These are phyloP conservation scores for Gymnogyps californianus DNA, from an alignment of 2,113 vertebrate species.

Conservation along the genomic window DNA sequence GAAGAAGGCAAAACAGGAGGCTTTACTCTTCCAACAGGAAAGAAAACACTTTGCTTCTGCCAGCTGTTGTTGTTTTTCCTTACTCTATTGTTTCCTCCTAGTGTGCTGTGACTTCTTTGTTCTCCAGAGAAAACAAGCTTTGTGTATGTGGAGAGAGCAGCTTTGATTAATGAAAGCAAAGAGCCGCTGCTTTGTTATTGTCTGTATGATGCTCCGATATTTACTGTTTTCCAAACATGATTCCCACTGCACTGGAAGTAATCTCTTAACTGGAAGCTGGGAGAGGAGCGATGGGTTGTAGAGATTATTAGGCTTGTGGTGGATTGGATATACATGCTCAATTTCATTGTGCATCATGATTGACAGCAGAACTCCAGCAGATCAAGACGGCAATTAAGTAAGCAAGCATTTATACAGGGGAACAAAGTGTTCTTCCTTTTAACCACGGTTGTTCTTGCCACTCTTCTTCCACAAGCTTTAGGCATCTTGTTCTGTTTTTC, in stretches of 20 bases:
- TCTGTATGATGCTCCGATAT: background rate
- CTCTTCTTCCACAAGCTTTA: background rate
- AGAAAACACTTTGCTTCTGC: conserved; percentile 46
- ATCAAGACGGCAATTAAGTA: background rate
- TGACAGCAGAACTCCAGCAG: background rate
- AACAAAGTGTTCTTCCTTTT: background rate
- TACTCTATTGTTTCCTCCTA: conserved; percentile 42
- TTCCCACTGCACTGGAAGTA: background rate
- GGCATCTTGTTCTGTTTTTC: background rate
- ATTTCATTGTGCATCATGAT: background rate
- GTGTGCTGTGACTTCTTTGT: conserved; percentile 14
- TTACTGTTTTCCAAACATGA: background rate
- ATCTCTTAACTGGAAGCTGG: background rate
- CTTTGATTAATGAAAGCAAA: conserved; percentile 53
- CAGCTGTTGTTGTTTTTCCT: conserved; percentile 59
- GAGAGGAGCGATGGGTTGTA: background rate
- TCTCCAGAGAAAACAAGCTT: conserved; percentile 45
- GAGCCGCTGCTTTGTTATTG: conserved; percentile 16
- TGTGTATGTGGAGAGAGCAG: background rate
- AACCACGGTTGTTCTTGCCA: background rate
- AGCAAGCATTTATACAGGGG: background rate
- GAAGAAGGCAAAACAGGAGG: background rate
- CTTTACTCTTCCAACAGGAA: conserved; percentile 47
- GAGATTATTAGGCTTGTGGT: background rate
- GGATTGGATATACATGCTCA: background rate